A percentile compares a stretch with the other conserved stretches of the same genome.
Evolutionary conservation across 2,888 invertebrate genomes (phyloP).

Genomic region (Uropetala carovei): DNA sequence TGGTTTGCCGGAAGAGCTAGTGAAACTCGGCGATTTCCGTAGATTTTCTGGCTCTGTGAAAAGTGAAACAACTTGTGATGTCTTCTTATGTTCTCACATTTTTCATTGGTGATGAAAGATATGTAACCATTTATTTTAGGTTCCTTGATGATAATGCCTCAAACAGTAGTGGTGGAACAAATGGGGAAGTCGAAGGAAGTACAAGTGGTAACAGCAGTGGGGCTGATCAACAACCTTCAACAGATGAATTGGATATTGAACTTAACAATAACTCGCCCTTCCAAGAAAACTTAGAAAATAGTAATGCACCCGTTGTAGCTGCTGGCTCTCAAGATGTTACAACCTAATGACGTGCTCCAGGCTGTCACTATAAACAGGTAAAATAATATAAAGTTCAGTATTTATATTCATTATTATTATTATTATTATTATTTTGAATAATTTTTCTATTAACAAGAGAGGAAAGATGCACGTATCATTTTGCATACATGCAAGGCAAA

Average conservation of each 20-base stretch:
- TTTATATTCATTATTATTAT: background rate
- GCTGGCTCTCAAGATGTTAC: background rate
- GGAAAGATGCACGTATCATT: background rate
- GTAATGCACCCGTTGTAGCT: constrained; percentile 18
- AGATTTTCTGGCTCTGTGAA: background rate
- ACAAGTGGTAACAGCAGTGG: constrained; percentile 54
- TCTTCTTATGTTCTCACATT: background rate
- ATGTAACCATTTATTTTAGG: background rate
- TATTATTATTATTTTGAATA: background rate
- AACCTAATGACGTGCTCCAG: background rate
- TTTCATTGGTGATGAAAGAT: background rate
- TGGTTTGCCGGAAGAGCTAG: too few relatives aligned
- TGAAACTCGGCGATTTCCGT: too few relatives aligned
- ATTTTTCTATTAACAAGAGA: background rate
- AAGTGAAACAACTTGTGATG: background rate
- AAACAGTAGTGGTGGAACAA: constrained; percentile 42
- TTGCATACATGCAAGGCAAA: background rate
- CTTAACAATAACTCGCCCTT: constrained; percentile 48
- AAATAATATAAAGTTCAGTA: background rate
- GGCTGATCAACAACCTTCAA: constrained; percentile 46
- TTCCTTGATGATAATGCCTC: constrained; percentile 50
- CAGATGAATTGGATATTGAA: constrained; percentile 54
- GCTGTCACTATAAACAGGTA: constrained; percentile 33
- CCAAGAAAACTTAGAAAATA: constrained; percentile 55
- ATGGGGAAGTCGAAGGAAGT: constrained; percentile 30